Evolutionary conservation across 2,113 vertebrate genomes (phyloP), one percentile per base, ranked within the genome.

Genomic region (Rhadina sibilatrix): DNA sequence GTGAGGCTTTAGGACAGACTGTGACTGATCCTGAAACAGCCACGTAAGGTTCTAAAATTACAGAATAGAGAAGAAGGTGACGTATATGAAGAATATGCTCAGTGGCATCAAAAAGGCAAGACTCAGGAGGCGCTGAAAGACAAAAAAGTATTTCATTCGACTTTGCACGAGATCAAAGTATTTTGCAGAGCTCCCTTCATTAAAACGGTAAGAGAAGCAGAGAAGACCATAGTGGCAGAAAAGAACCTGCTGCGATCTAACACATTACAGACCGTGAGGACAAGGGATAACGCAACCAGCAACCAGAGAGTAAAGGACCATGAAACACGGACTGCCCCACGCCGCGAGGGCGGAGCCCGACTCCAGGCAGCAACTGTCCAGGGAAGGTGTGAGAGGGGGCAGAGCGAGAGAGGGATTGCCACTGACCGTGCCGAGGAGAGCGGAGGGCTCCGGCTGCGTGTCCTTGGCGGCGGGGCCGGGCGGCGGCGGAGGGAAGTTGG

Each of bases 351-450:
- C 3, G 1, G 24, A 56, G 7, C 2, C 0, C 1, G 5, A 4
- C 0, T 2, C 1, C 2, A 4, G 4, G 0, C 2, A 33, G 2
- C 0, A 6, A 1, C 2, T 0, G 0, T 2, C 0, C 0, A 6
- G 12, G 4, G 1, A 8, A 2, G 0, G 4, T 2, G 0, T 1
- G 5, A 33, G 3, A 80, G 3, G 0, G 7, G 1, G 1, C 2
- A 19, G 2, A 56, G 10, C 2, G 6, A 38, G 4, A 1, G 30
- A 20, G 2, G 3, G 0, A 47, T 3, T 8, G 0, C 0, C 1
- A 78, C 84, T 87, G 64, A 87, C 84, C 84, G 64, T 87, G 38
- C 20, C 15, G 10, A 87, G 83, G 37, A 56, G 54, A 46, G 44
- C 44, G 44, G 44, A 44, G 44, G 44, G 44, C 44, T 44, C 44